Evolutionary conservation across 2,113 vertebrate species (phyloP).

Genomic region (Notarius quadriscutis): DNA sequence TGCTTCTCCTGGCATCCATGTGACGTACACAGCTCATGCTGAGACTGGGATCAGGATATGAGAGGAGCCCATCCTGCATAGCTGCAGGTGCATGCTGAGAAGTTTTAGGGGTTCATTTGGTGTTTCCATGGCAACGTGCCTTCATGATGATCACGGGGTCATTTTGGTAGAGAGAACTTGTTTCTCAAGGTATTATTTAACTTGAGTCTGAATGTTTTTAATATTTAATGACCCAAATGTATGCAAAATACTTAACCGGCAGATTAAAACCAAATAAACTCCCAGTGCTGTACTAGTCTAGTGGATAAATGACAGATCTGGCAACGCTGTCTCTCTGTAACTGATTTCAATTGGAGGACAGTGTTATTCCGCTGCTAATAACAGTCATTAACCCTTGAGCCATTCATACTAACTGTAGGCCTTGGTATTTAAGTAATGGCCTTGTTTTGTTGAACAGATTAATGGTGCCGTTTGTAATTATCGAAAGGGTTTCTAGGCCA

Average conservation of each 20-base stretch:
- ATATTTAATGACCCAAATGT: neutral
- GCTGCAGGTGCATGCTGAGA: neutral
- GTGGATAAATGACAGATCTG: neutral
- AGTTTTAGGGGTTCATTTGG: neutral
- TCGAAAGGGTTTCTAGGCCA: neutral
- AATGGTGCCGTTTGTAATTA: neutral
- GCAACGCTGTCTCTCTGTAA: neutral
- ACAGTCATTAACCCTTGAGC: neutral
- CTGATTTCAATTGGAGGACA: neutral
- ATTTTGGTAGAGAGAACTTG: neutral
- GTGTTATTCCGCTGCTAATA: neutral
- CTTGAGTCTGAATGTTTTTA: neutral
- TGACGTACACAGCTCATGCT: neutral
- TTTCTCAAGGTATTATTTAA: neutral
- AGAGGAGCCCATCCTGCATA: neutral
- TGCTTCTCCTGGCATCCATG: neutral
- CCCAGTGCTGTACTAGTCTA: neutral
- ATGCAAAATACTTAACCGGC: neutral
- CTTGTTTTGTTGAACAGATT: neutral
- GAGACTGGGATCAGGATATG: neutral
- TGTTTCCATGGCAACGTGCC: neutral
- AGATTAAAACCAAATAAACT: neutral
- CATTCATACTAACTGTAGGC: neutral
- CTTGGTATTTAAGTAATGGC: conserved; percentile 8
- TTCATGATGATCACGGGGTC: neutral